These are phyloP conservation scores for Morone chrysops DNA, from an alignment of 2,113 vertebrate species.

Conservation along the genomic window DNA sequence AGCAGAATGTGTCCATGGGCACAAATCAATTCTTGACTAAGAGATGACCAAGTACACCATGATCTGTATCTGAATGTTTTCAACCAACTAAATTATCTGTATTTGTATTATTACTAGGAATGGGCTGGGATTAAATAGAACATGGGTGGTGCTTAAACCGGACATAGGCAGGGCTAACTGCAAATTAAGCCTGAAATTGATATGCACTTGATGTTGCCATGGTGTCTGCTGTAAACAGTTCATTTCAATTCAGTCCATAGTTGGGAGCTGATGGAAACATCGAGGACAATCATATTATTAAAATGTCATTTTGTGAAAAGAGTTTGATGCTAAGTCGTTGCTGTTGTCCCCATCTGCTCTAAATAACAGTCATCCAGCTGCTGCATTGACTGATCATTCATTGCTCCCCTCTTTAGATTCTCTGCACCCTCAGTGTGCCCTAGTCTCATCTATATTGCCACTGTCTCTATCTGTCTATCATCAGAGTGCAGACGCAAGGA, in stretches of 20 bases:
- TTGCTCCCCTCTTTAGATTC: not conserved
- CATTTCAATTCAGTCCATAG: not conserved
- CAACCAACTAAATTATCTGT: too few species aligned
- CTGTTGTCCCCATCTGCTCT: not conserved
- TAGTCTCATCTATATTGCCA: slow-evolving; percentile 1
- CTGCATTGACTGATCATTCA: not conserved
- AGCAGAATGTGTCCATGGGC: too few species aligned
- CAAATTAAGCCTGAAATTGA: too few species aligned
- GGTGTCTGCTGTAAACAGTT: not conserved
- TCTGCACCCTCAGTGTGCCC: not conserved
- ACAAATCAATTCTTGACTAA: too few species aligned
- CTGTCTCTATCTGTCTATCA: not conserved
- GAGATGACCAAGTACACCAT: too few species aligned
- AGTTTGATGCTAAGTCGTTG: not conserved
- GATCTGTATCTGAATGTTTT: too few species aligned
- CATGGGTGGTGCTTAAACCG: too few species aligned
- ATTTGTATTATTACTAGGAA: too few species aligned
- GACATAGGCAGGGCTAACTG: too few species aligned
- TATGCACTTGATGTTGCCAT: not conserved
- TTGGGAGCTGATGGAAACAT: not conserved
- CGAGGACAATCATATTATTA: not conserved
- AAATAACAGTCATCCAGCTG: slow-evolving; percentile 1
- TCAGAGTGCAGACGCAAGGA: not conserved
- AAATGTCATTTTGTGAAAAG: not conserved
- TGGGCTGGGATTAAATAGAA: too few species aligned